phyloP scores from a whole-genome alignment of 2,888 invertebrate genomes.

The Lasioglossum oenotherae region DNA sequence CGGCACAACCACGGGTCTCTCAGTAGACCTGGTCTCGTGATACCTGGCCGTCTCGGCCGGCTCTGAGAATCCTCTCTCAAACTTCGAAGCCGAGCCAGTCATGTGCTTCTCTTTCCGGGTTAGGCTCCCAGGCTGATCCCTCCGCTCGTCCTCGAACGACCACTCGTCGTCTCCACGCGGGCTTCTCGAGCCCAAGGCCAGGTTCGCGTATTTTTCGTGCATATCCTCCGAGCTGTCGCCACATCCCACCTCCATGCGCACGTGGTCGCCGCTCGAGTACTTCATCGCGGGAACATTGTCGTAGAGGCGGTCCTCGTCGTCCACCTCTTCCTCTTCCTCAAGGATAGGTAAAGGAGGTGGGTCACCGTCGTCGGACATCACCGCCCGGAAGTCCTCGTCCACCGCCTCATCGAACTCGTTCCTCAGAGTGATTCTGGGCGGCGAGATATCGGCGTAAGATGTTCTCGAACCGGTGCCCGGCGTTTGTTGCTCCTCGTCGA shows the following conservation, averaged over 20 bases:
- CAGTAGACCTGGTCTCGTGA: conserved; percentile 85
- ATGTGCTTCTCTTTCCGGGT: conserved; percentile 19
- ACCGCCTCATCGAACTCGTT: conserved; percentile 79
- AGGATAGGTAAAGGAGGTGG: conserved; percentile 79
- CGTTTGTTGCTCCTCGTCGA: conserved; percentile 65
- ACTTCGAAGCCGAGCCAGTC: conserved; percentile 18
- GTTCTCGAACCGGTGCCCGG: conserved; percentile 17
- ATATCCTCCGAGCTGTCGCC: conserved; percentile 82
- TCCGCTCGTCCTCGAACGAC: conserved; percentile 69
- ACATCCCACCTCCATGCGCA: conserved; percentile 78
- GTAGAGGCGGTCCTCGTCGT: conserved; percentile 78
- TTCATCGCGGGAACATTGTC: conserved; percentile 83
- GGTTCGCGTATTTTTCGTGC: conserved; percentile 80
- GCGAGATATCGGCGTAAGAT: conserved; percentile 73
- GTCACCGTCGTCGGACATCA: conserved; percentile 73
- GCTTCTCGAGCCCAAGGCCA: conserved; percentile 68
- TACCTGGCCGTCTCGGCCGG: conserved; percentile 59
- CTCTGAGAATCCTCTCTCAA: conserved; percentile 76
- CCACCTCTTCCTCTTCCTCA: conserved; percentile 81
- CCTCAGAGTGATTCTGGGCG: conserved; percentile 78
- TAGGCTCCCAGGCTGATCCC: conserved; percentile 31
- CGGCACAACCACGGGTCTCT: conserved; percentile 85
- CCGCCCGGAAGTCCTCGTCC: conserved; percentile 73
- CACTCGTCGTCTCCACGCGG: conserved; percentile 78
- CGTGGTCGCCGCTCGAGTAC: conserved; percentile 77